These are phyloP conservation scores for Euglossa dilemma DNA, from an alignment of 1,140 invertebrate species.

Conservation along the genomic window DNA sequence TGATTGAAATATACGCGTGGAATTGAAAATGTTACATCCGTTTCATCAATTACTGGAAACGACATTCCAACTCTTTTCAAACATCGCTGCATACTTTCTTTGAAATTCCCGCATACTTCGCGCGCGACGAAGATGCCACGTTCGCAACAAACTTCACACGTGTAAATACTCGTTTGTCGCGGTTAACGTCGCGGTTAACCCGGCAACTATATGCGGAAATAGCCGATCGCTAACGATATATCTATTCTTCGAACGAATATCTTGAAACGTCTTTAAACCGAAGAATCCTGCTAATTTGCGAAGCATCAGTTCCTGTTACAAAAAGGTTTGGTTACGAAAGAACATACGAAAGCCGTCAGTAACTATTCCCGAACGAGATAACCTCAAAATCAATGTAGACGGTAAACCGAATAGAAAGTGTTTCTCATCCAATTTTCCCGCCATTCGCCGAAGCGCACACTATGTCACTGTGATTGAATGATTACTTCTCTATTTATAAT, in stretches of 20 bases:
- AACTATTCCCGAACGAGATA: not conserved
- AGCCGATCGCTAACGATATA: not conserved
- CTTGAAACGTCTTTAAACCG: not conserved
- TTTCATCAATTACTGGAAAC: not conserved
- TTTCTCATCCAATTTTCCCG: not conserved
- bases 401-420: not conserved
- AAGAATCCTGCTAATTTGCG: not conserved
- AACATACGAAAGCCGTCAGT: not conserved
- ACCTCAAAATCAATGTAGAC: not conserved
- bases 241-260: not conserved
- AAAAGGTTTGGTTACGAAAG: not conserved
- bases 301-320: not conserved
- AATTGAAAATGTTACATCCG: not conserved
- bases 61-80: slow-evolving; percentile 15
- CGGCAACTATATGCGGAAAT: not conserved
- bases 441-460: slow-evolving; percentile 6
- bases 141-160: not conserved
- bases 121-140: not conserved
- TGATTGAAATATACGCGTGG: not conserved
- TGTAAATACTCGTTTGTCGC: not conserved
- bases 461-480: slow-evolving; percentile 9
- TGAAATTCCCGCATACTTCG: not conserved
- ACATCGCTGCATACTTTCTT: slow-evolving; percentile 28
- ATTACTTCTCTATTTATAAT: slow-evolving; percentile 39
- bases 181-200: not conserved